Percentiles rank a stretch among this genome's conserved stretches.
These are phyloP conservation scores for Ictalurus punctatus DNA, from an alignment of 2,113 vertebrate species.

Conservation along the genomic window DNA sequence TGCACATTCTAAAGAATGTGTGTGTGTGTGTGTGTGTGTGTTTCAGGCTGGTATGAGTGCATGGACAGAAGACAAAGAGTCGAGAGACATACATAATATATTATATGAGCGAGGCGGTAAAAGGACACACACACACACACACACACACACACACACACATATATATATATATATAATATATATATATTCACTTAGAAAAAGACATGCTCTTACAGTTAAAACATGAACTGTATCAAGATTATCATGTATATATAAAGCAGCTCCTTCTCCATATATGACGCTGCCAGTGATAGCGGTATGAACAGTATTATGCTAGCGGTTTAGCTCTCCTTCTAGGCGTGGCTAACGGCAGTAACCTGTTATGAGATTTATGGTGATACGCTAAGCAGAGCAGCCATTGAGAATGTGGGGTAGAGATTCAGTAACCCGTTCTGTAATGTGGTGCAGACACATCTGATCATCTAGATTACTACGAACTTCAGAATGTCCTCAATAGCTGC, in stretches of 20 bases:
- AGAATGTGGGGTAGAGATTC: background rate
- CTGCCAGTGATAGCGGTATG: background rate
- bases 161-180: background rate
- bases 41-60: slow-evolving; percentile 3
- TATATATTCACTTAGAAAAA: background rate
- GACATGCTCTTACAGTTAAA: background rate
- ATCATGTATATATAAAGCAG: background rate
- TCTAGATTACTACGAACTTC: background rate
- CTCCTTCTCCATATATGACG: background rate
- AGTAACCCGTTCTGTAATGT: background rate
- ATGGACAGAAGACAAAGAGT: slow-evolving; percentile 4
- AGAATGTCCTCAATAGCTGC: background rate
- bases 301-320: background rate
- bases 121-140: background rate
- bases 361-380: too few relatives aligned
- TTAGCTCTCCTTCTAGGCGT: too few relatives aligned
- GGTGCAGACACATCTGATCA: background rate
- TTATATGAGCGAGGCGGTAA: background rate
- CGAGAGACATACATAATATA: background rate
- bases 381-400: background rate
- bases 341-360: too few relatives aligned
- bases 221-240: background rate
- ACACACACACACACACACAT: background rate
- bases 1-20: background rate
- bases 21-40: background rate